Evolutionary conservation across 2,113 vertebrate genomes (phyloP), one percentile per base, ranked within the genome.

Genomic region (Pelecanus crispus): DNA sequence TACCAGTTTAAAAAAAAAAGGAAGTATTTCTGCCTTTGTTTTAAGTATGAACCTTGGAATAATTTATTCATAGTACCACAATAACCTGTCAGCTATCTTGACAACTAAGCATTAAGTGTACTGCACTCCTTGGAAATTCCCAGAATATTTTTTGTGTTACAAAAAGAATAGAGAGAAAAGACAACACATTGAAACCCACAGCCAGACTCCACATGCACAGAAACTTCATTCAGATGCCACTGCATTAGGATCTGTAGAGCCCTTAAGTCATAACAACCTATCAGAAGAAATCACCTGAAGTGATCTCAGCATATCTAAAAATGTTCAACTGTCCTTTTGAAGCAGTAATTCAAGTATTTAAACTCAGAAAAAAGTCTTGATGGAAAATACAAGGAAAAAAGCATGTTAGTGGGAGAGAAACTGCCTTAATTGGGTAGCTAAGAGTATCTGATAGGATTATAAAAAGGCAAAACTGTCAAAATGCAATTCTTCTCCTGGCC

Each of bases 251-350:
- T 95, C 91, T 93, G 79, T 74, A 87, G 47, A 95, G 63, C 86
- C 88, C 91, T 96, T 85, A 93, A 96, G 93, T 91, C 94, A 95
- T 79, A 95, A 96, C 94, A 94, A 94, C 95, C 93, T 89, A 95
- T 94, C 95, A 96, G 89, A 79, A 94, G 93, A 95, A 94, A 89
- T 92, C 79, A 93, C 81, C 80, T 71, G 65, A 94, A 97, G 88
- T 81, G 53, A 97, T 94, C 91, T 88, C 81, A 55, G 81, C 58
- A 47, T 86, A 90, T 20, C 81, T 88, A 86, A 96, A 97, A 96
- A 92, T 86, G 85, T 92, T 94, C 90, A 94, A 59, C 88, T 96
- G 94, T 92, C 91, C 2, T 94, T 93, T 90, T 88, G 80, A 96
- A 91, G 61, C 67, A 90, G 59, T 83, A 94, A 96, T 95, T 97